Evolutionary conservation across 92 coral and sea anemone species (phyloP).

Genomic region (Bergia sp.): DNA sequence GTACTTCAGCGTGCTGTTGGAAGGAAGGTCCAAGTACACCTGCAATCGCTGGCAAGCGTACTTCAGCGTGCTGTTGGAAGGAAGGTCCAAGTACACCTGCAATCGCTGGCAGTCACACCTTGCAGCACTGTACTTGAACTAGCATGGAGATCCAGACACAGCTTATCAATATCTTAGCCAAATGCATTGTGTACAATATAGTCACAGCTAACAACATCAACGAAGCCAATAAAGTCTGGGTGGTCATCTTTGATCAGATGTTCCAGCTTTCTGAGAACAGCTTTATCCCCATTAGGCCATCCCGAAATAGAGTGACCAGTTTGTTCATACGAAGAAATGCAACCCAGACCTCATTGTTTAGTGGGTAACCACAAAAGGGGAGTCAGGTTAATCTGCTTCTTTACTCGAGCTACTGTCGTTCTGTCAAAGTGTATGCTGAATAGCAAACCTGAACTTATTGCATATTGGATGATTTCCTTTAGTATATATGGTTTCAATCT

Average conservation of each 20-base stretch:
- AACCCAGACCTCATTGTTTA: neutral
- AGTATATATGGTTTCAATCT: constrained; percentile 43
- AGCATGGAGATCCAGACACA: constrained; percentile 50
- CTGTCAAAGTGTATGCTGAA: neutral
- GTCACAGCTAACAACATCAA: constrained; percentile 56
- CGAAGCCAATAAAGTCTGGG: constrained; percentile 59
- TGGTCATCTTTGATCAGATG: constrained; percentile 49
- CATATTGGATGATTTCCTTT: constrained; percentile 29
- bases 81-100: constrained; percentile 15
- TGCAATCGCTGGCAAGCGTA: too few species aligned
- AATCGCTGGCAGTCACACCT: constrained; percentile 44
- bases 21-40: constrained; percentile 27
- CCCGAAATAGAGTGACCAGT: constrained; percentile 44
- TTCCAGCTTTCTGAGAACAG: constrained; percentile 55
- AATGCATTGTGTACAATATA: constrained; percentile 60
- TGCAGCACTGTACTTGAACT: constrained; percentile 60
- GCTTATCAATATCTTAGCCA: constrained; percentile 50
- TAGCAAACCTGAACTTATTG: constrained; percentile 9
- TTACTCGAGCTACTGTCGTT: neutral
- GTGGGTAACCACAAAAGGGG: neutral
- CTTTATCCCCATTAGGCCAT: constrained; percentile 58
- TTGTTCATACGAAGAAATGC: neutral
- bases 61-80: too few species aligned
- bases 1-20: too few species aligned
- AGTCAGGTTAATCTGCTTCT: neutral